These are phyloP conservation scores for Sylvilagus bachmani DNA, from an alignment of 2,113 vertebrate species.

Conservation along the genomic window DNA sequence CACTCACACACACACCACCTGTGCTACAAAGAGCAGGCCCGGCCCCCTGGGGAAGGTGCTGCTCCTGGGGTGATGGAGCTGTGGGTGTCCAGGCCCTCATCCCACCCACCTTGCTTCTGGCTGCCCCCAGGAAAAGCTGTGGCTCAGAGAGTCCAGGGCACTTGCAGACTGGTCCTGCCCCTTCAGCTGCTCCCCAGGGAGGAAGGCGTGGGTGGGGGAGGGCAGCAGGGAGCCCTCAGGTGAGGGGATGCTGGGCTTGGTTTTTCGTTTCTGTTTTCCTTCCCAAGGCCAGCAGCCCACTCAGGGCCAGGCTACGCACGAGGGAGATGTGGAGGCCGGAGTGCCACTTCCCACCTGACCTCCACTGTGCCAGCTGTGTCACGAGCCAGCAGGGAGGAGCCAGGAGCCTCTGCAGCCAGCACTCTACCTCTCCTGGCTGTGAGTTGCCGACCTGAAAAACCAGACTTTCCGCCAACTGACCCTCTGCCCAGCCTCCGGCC, in stretches of 20 bases:
- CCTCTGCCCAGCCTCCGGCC: neutral
- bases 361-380: neutral
- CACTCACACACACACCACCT: too few species aligned
- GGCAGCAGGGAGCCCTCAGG: too few species aligned
- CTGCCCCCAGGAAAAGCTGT: constrained; percentile 77
- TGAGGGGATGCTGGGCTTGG: neutral
- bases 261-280: neutral
- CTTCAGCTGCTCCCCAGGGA: constrained; percentile 59
- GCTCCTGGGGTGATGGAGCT: too few species aligned
- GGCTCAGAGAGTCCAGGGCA: constrained; percentile 46
- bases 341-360: neutral
- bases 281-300: neutral
- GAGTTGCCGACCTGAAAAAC: neutral
- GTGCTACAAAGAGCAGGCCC: too few species aligned
- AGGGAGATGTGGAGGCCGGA: neutral
- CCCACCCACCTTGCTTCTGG: constrained; percentile 60
- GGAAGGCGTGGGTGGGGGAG: too few species aligned
- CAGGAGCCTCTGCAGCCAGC: neutral
- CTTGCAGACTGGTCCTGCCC: constrained; percentile 72
- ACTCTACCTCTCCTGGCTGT: constrained; percentile 64
- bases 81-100: constrained; percentile 66
- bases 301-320: neutral
- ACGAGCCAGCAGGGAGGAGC: neutral
- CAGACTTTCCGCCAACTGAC: constrained; percentile 35
- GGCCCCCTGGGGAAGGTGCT: too few species aligned